phyloP scores from a whole-genome alignment of 2,113 vertebrate species.

The Chlorodrepanis virens region DNA sequence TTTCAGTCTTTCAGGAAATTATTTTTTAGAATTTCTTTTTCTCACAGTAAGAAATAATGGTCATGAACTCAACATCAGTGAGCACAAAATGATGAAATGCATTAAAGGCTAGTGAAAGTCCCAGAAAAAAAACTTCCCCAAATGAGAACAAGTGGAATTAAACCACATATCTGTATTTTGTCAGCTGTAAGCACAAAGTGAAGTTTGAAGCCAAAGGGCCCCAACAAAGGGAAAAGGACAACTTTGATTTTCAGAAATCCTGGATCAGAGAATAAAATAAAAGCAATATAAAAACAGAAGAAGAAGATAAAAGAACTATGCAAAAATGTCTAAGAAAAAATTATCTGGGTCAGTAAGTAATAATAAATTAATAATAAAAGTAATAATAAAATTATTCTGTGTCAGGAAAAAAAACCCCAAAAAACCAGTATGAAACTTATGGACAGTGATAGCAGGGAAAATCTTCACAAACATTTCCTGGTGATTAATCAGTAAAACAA shows the following conservation, averaged over 20 bases:
- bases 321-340: neutral
- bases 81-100: neutral
- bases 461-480: neutral
- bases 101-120: neutral
- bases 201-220: neutral
- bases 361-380: too few relatives aligned
- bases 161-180: neutral
- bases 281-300: neutral
- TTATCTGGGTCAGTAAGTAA: neutral
- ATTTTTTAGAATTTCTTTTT: neutral
- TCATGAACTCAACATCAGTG: neutral
- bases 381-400: neutral
- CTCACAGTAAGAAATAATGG: neutral
- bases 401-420: neutral
- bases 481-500: neutral
- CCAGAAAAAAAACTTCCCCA: neutral
- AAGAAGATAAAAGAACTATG: neutral
- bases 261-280: neutral
- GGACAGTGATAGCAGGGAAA: neutral
- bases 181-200: neutral
- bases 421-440: neutral
- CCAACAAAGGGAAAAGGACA: neutral
- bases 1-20: neutral
- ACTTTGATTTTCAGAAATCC: neutral
- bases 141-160: neutral